These are phyloP conservation scores for Caenorhabditis remanei DNA, from an alignment of 1,140 invertebrate species.

Conservation along the genomic window DNA sequence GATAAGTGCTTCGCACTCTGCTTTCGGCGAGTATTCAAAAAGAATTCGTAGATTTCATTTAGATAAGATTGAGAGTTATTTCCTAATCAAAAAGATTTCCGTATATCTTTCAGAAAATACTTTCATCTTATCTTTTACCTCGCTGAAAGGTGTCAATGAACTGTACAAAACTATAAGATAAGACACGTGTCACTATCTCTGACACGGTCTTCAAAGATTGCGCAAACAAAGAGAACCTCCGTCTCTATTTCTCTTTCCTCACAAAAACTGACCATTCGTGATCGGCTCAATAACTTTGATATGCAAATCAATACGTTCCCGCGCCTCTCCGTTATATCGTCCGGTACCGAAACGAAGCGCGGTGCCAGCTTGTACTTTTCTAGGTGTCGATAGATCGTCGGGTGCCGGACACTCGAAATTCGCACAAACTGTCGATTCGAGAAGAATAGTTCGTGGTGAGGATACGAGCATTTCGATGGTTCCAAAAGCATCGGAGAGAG, in stretches of 20 bases:
- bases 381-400: background rate
- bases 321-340: background rate
- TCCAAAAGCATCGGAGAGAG: background rate
- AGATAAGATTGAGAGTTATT: too few relatives aligned
- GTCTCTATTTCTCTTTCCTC: background rate
- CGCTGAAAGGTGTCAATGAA: too few relatives aligned
- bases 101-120: too few relatives aligned
- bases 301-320: conserved; percentile 1
- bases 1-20: too few relatives aligned
- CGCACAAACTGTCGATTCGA: conserved; percentile 17
- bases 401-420: conserved; percentile 27
- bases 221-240: background rate
- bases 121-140: too few relatives aligned
- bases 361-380: background rate
- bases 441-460: background rate
- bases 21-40: too few relatives aligned
- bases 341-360: background rate
- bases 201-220: background rate
- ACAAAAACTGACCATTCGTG: conserved; percentile 7
- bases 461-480: conserved; percentile 4
- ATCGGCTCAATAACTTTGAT: conserved; percentile 5
- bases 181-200: background rate
- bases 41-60: too few relatives aligned
- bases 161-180: background rate
- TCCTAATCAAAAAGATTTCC: too few relatives aligned